A percentile compares a stretch with the other conserved stretches of the same genome.
Evolutionary conservation across 2,888 invertebrate genomes (phyloP).

Genomic region (Drosophila maculinotata): DNA sequence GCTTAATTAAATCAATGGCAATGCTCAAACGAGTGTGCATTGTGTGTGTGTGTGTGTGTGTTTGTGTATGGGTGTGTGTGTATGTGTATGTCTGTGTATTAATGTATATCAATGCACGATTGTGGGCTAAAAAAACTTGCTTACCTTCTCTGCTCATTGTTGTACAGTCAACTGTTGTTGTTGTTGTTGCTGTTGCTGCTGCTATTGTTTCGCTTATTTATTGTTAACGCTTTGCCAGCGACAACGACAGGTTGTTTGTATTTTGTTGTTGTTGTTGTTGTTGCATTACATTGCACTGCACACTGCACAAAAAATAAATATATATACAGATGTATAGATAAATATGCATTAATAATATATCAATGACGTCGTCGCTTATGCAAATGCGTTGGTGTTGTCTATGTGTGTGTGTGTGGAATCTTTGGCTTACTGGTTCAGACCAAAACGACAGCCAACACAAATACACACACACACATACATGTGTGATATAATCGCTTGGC

Average conservation of each 20-base stretch:
- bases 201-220: conserved; percentile 72
- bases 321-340: conserved; percentile 19
- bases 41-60: conserved; percentile 7
- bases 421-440: conserved; percentile 60
- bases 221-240: conserved; percentile 78
- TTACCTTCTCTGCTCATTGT: conserved; percentile 80
- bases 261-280: conserved; percentile 34
- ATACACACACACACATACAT: conserved; percentile 31
- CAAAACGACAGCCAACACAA: conserved; percentile 74
- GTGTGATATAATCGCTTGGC: conserved; percentile 71
- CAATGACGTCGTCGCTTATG: conserved; percentile 62
- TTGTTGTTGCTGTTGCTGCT: conserved; percentile 40
- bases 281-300: conserved; percentile 71
- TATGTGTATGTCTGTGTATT: conserved; percentile 24
- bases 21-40: conserved; percentile 20
- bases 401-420: conserved; percentile 42
- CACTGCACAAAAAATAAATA: conserved; percentile 47
- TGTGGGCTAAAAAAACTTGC: conserved; percentile 76
- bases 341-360: conserved; percentile 38
- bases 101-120: conserved; percentile 37
- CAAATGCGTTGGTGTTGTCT: conserved; percentile 38
- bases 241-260: conserved; percentile 78
- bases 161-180: conserved; percentile 64
- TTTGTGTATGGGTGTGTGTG: conserved; percentile 21
- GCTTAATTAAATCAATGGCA: conserved; percentile 48